phyloP scores from a whole-genome alignment of 2,113 vertebrate species.

The Mormyrus iriodes region DNA sequence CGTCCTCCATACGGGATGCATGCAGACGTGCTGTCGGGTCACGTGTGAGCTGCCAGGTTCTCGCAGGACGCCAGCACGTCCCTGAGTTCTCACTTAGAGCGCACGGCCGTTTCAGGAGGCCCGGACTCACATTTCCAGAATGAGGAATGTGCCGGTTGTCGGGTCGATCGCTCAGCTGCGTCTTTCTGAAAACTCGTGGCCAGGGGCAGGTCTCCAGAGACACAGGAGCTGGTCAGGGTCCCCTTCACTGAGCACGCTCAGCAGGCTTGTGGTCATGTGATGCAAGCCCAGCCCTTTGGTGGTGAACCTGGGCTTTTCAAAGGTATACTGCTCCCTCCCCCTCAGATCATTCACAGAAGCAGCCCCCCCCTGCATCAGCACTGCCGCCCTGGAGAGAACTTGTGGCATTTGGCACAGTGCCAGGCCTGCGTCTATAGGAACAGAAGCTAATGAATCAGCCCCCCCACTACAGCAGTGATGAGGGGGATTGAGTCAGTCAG shows the following conservation, averaged over 20 bases:
- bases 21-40: too few species aligned
- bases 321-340: neutral
- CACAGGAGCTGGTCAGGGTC: neutral
- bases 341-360: neutral
- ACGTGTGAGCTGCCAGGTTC: neutral
- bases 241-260: neutral
- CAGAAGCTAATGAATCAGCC: constrained; percentile 6
- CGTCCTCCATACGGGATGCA: neutral
- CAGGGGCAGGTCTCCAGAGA: neutral
- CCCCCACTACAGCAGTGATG: neutral
- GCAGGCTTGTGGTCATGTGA: neutral
- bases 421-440: neutral
- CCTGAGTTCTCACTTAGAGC: neutral
- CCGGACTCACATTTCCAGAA: neutral
- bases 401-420: neutral
- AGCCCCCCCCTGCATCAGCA: neutral
- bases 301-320: neutral
- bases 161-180: neutral
- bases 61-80: neutral
- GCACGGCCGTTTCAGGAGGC: neutral
- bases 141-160: neutral
- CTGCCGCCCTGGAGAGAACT: neutral
- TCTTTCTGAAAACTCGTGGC: neutral
- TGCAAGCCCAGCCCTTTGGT: neutral
- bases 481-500: constrained; percentile 22